Evolutionary conservation across 30 jellyfish, hydroid and myxozoan genomes (phyloP).

Genomic region (Pelagia noctiluca): DNA sequence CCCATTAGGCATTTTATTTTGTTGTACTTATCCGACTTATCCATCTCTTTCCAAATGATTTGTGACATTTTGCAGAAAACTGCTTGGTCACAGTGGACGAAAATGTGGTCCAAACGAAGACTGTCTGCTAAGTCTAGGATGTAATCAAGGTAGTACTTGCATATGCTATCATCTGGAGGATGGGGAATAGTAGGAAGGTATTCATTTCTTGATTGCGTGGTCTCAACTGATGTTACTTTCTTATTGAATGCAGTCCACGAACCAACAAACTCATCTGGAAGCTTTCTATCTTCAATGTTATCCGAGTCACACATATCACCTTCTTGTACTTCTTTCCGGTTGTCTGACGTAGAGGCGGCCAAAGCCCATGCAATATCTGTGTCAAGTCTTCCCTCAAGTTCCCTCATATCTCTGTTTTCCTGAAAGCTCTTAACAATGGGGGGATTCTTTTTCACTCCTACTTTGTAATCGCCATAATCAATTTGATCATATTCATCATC

Average conservation of each 20-base stretch:
- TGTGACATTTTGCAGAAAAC: constrained; percentile 15
- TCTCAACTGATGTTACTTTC: constrained; percentile 1
- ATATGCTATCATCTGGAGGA: constrained; percentile 14
- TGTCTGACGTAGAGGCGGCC: constrained; percentile 21
- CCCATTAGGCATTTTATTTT: constrained; percentile 11
- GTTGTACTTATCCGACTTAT: constrained; percentile 26
- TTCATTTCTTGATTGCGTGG: constrained; percentile 6
- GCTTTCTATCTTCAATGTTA: background rate
- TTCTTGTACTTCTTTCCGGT: constrained; percentile 47
- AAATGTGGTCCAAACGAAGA: constrained; percentile 47
- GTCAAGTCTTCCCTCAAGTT: constrained; percentile 66
- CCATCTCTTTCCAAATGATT: constrained; percentile 29
- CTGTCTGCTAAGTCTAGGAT: constrained; percentile 61
- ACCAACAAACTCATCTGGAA: background rate
- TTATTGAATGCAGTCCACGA: constrained; percentile 17
- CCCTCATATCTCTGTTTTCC: background rate
- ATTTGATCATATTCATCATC: background rate
- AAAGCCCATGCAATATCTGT: constrained; percentile 54
- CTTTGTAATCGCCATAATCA: background rate
- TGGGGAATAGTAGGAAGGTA: constrained; percentile 10
- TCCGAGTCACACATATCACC: constrained; percentile 26
- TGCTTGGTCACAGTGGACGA: too few relatives aligned
- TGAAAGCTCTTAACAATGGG: background rate
- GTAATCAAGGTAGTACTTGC: constrained; percentile 71
- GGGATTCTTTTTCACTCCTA: background rate